phyloP scores from a whole-genome alignment of 2,113 vertebrate species.

The Balaeniceps rex region DNA sequence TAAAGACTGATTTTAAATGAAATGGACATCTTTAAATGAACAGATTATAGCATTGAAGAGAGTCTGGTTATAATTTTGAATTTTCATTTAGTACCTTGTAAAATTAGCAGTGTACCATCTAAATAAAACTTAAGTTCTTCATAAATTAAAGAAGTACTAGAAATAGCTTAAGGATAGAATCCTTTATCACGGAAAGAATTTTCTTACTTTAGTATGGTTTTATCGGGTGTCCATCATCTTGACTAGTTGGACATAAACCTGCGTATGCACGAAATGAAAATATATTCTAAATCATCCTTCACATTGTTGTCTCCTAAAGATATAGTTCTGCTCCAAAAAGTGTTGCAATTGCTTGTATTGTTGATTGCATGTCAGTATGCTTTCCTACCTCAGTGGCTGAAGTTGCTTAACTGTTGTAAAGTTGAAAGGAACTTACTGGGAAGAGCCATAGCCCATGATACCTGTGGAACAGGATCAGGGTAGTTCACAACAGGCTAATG shows the following conservation, averaged over 20 bases:
- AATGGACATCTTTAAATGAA: background rate
- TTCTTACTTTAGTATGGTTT: background rate
- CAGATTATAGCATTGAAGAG: background rate
- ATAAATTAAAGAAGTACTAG: background rate
- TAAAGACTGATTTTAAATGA: background rate
- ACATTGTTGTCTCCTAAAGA: background rate
- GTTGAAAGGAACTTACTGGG: background rate
- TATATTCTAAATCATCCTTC: background rate
- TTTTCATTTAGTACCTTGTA: background rate
- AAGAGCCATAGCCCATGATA: background rate
- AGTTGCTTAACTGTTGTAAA: background rate
- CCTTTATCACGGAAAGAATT: background rate
- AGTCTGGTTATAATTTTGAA: background rate
- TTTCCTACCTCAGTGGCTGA: background rate
- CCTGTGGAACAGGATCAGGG: background rate
- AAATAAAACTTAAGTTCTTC: background rate
- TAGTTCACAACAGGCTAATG: background rate
- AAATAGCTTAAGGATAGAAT: background rate
- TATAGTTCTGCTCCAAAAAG: background rate
- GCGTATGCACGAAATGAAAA: background rate
- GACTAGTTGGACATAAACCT: background rate
- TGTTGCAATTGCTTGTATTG: background rate
- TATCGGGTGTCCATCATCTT: background rate
- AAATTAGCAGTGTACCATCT: background rate
- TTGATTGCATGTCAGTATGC: background rate